These are phyloP conservation scores for Myathropa florea DNA, from an alignment of 2,888 invertebrate genomes.

Conservation along the genomic window DNA sequence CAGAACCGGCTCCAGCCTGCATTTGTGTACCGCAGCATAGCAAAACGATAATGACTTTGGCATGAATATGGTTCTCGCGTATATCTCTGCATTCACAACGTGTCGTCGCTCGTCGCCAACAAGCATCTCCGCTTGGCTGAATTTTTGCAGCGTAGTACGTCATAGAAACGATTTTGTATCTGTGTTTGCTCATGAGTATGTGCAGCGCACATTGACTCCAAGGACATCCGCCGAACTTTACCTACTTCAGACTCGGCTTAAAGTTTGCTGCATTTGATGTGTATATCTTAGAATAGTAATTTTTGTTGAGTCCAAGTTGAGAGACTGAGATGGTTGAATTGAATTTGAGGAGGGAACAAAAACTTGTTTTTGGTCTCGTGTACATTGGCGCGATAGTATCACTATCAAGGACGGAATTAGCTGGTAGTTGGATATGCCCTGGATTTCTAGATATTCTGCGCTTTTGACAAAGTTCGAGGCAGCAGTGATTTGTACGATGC, in stretches of 20 bases:
- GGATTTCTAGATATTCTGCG: conserved; percentile 24
- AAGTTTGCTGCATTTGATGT: conserved; percentile 20
- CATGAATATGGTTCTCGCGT: conserved; percentile 51
- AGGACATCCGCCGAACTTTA: conserved; percentile 68
- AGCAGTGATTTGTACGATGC: not conserved
- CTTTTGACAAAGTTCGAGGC: conserved; percentile 52
- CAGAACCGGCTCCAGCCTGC: conserved; percentile 56
- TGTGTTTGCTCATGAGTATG: not conserved
- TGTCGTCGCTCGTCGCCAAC: too few species aligned
- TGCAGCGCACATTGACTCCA: conserved; percentile 8
- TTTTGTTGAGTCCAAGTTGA: conserved; percentile 47
- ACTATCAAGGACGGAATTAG: conserved; percentile 49
- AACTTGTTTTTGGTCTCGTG: conserved; percentile 20
- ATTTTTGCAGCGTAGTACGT: conserved; percentile 16
- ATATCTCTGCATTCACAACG: conserved; percentile 5
- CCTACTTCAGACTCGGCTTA: conserved; percentile 41
- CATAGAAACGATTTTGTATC: conserved; percentile 25
- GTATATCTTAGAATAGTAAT: not conserved
- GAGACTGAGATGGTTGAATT: conserved; percentile 11
- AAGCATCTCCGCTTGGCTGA: conserved; percentile 1
- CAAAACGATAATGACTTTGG: conserved; percentile 69
- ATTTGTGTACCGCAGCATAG: conserved; percentile 32
- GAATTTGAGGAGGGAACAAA: conserved; percentile 8
- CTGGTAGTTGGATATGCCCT: conserved; percentile 23
- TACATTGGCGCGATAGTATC: conserved; percentile 18